phyloP scores from a whole-genome alignment of 1,140 invertebrate genomes.

The Lutraria rhynchaena region DNA sequence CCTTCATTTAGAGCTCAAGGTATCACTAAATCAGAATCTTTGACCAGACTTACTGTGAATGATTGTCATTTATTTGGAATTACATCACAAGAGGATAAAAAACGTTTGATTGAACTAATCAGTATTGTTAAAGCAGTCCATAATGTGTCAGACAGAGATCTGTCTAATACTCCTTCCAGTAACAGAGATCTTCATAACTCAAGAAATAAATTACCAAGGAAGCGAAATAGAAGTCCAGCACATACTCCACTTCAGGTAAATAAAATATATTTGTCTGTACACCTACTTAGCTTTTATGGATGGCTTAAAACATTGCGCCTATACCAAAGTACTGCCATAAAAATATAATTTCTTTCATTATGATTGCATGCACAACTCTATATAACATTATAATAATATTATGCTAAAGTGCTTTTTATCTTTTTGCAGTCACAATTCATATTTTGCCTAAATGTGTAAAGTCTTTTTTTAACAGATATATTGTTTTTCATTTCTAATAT shows the following conservation, averaged over 20 bases:
- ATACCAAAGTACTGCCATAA: too few species aligned
- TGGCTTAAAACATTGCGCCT: too few species aligned
- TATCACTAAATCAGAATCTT: slow-evolving; percentile 76
- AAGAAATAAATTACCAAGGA: slow-evolving; percentile 61
- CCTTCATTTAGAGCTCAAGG: slow-evolving; percentile 76
- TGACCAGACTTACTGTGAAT: slow-evolving; percentile 73
- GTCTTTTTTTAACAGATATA: too few species aligned
- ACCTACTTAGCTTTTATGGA: too few species aligned
- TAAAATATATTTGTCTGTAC: too few species aligned
- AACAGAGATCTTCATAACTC: slow-evolving; percentile 37
- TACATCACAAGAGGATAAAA: slow-evolving; percentile 73
- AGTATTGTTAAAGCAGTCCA: slow-evolving; percentile 79
- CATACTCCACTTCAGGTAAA: slow-evolving; percentile 48
- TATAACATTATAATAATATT: too few species aligned
- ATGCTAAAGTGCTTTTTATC: too few species aligned
- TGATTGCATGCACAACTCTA: too few species aligned
- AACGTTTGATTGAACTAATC: slow-evolving; percentile 76
- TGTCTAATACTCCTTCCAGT: slow-evolving; percentile 17
- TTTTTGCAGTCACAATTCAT: too few species aligned
- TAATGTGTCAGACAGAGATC: slow-evolving; percentile 46
- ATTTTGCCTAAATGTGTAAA: too few species aligned
- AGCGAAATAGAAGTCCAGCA: slow-evolving; percentile 68
- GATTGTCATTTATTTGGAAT: slow-evolving; percentile 77
- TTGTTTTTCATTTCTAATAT: too few species aligned
- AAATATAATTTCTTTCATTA: too few species aligned